phyloP scores from a whole-genome alignment of 2,888 invertebrate species.

The Timema podura region DNA sequence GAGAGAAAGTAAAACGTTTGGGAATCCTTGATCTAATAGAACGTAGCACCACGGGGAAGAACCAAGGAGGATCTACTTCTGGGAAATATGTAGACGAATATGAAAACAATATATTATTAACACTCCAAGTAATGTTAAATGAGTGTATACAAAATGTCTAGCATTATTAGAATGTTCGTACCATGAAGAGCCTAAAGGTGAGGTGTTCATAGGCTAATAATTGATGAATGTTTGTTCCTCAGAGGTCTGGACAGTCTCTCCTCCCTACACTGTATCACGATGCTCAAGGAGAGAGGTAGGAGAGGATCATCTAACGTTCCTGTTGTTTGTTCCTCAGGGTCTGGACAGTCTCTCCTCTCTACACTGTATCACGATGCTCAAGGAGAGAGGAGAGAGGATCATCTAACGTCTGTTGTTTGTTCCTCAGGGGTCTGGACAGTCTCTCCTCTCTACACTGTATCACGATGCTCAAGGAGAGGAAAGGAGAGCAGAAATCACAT shows the following conservation, averaged over 20 bases:
- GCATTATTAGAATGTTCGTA: too few species aligned
- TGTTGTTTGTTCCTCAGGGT: conserved; percentile 49
- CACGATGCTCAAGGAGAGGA: conserved; percentile 40
- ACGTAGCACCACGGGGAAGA: too few species aligned
- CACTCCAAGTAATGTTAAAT: too few species aligned
- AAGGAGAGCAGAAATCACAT: too few species aligned
- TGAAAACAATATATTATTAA: too few species aligned
- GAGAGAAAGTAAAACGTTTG: too few species aligned
- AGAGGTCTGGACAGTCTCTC: conserved; percentile 55
- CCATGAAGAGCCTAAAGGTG: conserved; percentile 43
- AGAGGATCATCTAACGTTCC: too few species aligned
- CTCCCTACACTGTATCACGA: conserved; percentile 50
- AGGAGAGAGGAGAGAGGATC: conserved; percentile 49
- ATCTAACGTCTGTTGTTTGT: conserved; percentile 39
- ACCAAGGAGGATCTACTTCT: too few species aligned
- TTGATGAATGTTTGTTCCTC: conserved; percentile 41
- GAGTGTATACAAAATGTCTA: too few species aligned
- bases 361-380: conserved; percentile 50
- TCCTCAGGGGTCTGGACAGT: conserved; percentile 56
- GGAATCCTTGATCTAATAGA: too few species aligned
- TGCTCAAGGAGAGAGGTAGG: conserved; percentile 41
- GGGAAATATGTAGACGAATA: too few species aligned
- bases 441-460: conserved; percentile 53
- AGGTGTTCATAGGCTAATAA: too few species aligned
- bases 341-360: conserved; percentile 53